Conservation (phyloP, 2,113 vertebrate genomes). For the Zosterops pallidus region DNA sequence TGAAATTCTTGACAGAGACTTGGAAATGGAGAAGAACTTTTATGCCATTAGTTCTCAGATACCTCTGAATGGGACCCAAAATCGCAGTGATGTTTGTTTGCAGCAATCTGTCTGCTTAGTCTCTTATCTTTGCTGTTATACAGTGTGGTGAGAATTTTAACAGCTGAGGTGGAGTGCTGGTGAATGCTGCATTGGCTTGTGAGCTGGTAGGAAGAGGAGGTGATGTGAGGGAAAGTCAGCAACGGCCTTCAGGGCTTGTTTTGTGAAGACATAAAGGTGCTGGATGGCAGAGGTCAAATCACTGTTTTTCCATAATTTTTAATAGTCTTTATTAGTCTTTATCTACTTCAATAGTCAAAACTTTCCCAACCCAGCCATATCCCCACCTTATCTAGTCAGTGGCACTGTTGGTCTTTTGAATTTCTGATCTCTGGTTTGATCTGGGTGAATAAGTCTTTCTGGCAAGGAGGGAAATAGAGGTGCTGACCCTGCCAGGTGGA, state of each 20-base stretch:
- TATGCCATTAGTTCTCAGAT: not conserved
- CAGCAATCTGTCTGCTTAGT: not conserved
- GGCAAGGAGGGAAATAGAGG: not conserved
- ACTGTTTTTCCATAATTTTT: not conserved
- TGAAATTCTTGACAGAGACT: slow-evolving; percentile 20
- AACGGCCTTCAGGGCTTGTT: not conserved
- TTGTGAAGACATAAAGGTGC: not conserved
- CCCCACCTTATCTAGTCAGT: not conserved
- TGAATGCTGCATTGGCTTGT: not conserved
- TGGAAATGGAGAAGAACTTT: not conserved
- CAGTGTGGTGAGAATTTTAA: not conserved
- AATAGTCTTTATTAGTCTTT: not conserved
- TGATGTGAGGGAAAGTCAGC: not conserved
- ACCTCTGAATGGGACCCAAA: not conserved
- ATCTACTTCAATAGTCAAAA: not conserved
- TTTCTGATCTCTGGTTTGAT: not conserved
- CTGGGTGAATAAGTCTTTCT: not conserved
- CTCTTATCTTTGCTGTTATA: not conserved
- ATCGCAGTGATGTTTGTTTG: not conserved
- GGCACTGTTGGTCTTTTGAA: not conserved
- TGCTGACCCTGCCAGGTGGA: not conserved
- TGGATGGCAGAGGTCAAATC: not conserved
- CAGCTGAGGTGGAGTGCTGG: not conserved
- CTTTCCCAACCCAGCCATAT: not conserved
- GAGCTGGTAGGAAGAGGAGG: not conserved